phyloP scores from a whole-genome alignment of 2,797 vertebrate genomes.

The Salarias fasciatus region DNA sequence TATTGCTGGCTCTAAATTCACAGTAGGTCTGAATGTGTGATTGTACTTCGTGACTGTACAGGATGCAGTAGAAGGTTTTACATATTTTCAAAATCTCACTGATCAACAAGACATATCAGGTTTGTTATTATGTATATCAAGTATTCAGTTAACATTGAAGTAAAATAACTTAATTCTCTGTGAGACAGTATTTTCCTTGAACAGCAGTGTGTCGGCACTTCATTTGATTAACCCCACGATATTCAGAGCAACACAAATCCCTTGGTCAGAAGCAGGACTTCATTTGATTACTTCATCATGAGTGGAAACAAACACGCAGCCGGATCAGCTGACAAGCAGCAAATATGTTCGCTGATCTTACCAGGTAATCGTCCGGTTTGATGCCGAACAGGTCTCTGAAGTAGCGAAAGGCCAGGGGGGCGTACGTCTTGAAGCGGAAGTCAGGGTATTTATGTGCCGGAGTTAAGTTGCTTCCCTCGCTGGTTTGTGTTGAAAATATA shows the following conservation, averaged over 20 bases:
- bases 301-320: neutral
- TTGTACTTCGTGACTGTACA: too few relatives aligned
- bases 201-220: too few relatives aligned
- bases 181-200: too few relatives aligned
- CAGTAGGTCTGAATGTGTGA: neutral
- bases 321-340: too few relatives aligned
- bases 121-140: too few relatives aligned
- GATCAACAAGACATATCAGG: too few relatives aligned
- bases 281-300: too few relatives aligned
- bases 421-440: conserved; percentile 98
- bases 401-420: conserved; percentile 97
- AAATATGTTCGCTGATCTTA: conserved; percentile 78
- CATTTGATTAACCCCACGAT: neutral
- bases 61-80: too few relatives aligned
- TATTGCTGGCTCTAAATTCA: too few relatives aligned
- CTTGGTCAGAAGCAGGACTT: neutral
- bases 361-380: conserved; percentile 98
- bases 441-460: conserved; percentile 98
- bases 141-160: too few relatives aligned
- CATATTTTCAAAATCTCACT: too few relatives aligned
- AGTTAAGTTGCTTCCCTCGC: conserved; percentile 98
- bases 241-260: neutral
- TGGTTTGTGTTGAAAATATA: conserved; percentile 58
- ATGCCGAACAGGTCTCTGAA: conserved; percentile 99
- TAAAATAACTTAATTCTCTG: too few relatives aligned